phyloP scores from a whole-genome alignment of 2,888 invertebrate species.

The Napeogenes sylphis region DNA sequence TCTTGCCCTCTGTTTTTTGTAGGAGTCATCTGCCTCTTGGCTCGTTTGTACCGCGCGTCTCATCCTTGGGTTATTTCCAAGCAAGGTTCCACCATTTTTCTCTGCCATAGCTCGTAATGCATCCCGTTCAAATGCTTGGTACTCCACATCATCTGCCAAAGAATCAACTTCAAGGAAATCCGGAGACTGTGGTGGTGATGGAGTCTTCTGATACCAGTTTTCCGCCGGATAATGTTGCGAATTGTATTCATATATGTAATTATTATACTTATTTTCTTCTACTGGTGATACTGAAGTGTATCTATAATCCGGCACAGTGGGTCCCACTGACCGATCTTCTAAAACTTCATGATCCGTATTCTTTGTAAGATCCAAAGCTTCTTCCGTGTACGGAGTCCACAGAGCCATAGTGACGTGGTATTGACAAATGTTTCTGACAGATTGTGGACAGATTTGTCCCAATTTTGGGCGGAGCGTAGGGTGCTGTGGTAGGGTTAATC shows the following conservation, averaged over 20 bases:
- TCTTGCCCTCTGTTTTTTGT: constrained; percentile 91
- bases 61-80: constrained; percentile 84
- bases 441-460: constrained; percentile 21
- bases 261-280: constrained; percentile 20
- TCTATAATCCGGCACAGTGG: constrained; percentile 32
- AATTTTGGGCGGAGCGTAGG: constrained; percentile 29
- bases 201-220: constrained; percentile 30
- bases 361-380: constrained; percentile 55
- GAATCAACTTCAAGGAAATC: constrained; percentile 53
- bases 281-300: constrained; percentile 35
- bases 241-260: constrained; percentile 16
- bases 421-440: constrained; percentile 20
- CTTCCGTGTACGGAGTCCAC: constrained; percentile 64
- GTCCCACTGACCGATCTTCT: constrained; percentile 25
- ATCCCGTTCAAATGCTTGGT: constrained; percentile 82
- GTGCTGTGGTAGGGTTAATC: constrained; percentile 24
- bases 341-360: constrained; percentile 43
- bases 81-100: constrained; percentile 76
- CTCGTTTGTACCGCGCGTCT: constrained; percentile 72
- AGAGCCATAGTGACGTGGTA: constrained; percentile 47
- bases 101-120: constrained; percentile 83
- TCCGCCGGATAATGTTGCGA: constrained; percentile 48
- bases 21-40: constrained; percentile 83
- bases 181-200: constrained; percentile 68
- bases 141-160: constrained; percentile 76